These are phyloP conservation scores for Pecten maximus DNA, from an alignment of 2,888 invertebrate genomes.

Conservation along the genomic window DNA sequence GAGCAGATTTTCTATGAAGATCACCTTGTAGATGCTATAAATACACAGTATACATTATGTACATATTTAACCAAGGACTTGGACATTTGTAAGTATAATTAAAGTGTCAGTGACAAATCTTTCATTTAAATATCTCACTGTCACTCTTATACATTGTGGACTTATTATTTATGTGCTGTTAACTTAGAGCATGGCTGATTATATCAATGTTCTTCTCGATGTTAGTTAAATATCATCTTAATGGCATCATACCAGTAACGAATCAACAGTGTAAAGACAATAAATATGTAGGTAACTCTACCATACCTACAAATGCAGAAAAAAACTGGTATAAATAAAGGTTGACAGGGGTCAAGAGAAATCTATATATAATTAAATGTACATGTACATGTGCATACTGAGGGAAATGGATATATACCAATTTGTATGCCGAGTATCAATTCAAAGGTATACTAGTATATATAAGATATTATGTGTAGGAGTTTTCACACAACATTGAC, in stretches of 20 bases:
- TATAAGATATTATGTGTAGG: background rate
- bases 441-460: background rate
- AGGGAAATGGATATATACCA: background rate
- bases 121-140: background rate
- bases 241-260: no score
- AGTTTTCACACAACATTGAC: background rate
- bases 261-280: no score
- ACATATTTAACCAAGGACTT: background rate
- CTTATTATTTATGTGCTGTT: background rate
- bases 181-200: no score
- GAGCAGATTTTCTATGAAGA: background rate
- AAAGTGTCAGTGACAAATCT: background rate
- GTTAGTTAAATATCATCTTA: no score
- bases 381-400: no score
- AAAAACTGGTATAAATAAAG: no score
- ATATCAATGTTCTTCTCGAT: no score
- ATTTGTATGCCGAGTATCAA: background rate
- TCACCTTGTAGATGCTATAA: background rate
- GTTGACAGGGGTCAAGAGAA: no score
- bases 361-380: no score
- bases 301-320: no score
- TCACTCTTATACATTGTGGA: background rate
- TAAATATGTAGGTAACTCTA: no score
- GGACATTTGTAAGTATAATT: slow-evolving; percentile 11
- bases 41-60: background rate